These are phyloP conservation scores for Drosophila baimaii DNA, from an alignment of 1,140 invertebrate species.

Conservation along the genomic window DNA sequence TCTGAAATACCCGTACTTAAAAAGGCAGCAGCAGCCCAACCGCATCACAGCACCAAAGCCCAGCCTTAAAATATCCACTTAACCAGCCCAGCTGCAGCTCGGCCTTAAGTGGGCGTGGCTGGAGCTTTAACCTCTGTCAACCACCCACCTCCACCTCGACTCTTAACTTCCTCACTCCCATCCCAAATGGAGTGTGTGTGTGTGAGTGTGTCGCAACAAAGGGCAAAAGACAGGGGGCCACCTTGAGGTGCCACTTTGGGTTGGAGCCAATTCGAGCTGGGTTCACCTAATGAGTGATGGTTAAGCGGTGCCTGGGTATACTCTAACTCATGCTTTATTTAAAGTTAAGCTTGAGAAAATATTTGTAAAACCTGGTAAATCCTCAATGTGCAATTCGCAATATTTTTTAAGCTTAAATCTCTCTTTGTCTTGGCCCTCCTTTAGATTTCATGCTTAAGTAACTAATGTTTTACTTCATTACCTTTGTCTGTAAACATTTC, in stretches of 20 bases:
- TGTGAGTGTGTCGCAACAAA: conserved; percentile 57
- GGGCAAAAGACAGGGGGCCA: conserved; percentile 34
- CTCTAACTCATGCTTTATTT: background rate
- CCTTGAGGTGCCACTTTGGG: conserved; percentile 48
- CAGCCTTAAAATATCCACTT: conserved; percentile 67
- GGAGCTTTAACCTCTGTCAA: conserved; percentile 41
- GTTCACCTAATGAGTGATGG: conserved; percentile 35
- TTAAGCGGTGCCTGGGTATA: conserved; percentile 9
- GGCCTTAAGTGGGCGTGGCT: conserved; percentile 60
- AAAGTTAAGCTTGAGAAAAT: background rate
- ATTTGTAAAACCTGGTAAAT: background rate
- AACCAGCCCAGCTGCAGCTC: conserved; percentile 51
- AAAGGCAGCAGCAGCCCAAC: conserved; percentile 64
- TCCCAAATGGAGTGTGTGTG: conserved; percentile 3
- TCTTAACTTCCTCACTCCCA: background rate
- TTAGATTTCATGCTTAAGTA: too few relatives aligned
- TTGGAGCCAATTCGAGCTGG: conserved; percentile 22
- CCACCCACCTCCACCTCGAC: conserved; percentile 10
- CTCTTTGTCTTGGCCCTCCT: too few relatives aligned
- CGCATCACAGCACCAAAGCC: conserved; percentile 51
- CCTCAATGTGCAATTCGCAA: too few relatives aligned
- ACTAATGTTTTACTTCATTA: background rate
- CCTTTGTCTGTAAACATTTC: background rate
- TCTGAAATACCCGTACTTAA: conserved; percentile 64
- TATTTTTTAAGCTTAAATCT: too few relatives aligned